Evolutionary conservation across 2,797 vertebrate genomes (phyloP).

Genomic region (Channa striata): DNA sequence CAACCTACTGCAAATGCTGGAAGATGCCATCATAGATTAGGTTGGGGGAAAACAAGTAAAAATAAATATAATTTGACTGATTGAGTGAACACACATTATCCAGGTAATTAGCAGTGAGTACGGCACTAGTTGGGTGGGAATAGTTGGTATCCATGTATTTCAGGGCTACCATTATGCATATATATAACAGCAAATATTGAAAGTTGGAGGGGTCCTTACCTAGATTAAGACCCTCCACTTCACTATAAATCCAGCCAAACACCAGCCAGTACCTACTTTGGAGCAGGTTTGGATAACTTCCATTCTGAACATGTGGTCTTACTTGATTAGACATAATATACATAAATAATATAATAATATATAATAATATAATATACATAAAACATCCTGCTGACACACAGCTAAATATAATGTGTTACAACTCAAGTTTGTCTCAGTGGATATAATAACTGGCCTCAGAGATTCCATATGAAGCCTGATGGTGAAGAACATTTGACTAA

Average conservation of each 20-base stretch:
- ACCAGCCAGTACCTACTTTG: not conserved
- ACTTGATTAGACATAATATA: constrained; percentile 1
- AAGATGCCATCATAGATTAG: too few species aligned
- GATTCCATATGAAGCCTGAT: not conserved
- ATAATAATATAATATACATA: constrained; percentile 7
- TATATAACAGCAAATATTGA: too few species aligned
- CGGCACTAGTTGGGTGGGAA: too few species aligned
- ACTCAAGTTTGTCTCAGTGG: not conserved
- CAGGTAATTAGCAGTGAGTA: too few species aligned
- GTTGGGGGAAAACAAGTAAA: too few species aligned
- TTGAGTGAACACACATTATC: too few species aligned
- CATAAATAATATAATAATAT: too few species aligned
- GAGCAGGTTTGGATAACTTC: not conserved
- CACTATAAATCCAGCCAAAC: not conserved
- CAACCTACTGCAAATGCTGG: too few species aligned
- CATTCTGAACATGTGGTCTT: too few species aligned
- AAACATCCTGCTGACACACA: not conserved
- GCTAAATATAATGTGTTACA: constrained; percentile 32
- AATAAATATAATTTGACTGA: too few species aligned
- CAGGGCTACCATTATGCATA: constrained; percentile 1
- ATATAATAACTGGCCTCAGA: not conserved
- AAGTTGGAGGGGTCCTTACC: not conserved
- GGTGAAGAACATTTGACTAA: not conserved
- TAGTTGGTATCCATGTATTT: too few species aligned
- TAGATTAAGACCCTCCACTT: not conserved